These are phyloP conservation scores for Clanis bilineata DNA, from an alignment of 2,888 invertebrate species.

Conservation along the genomic window DNA sequence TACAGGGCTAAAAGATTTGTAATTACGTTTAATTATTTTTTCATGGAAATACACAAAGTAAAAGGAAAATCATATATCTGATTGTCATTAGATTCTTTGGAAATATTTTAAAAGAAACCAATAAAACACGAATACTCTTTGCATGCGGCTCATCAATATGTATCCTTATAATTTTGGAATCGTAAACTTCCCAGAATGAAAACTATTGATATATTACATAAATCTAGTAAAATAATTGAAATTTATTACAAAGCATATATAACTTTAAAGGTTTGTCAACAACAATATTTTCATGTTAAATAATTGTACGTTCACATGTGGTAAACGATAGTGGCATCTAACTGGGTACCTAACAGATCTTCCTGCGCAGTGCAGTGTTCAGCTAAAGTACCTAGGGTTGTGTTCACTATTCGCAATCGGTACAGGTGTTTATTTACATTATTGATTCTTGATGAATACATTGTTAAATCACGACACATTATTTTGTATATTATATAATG, in stretches of 20 bases:
- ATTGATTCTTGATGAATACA: not conserved
- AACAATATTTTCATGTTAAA: no score
- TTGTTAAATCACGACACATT: not conserved
- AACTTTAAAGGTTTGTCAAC: no score
- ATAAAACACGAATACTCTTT: not conserved
- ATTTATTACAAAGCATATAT: no score
- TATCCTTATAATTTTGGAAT: no score
- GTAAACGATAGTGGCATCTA: no score
- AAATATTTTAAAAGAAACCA: not conserved
- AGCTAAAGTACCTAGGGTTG: conserved; percentile 19
- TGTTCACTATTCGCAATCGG: conserved; percentile 10
- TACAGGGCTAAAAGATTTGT: conserved; percentile 37
- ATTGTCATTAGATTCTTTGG: not conserved
- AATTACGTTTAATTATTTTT: conserved; percentile 20
- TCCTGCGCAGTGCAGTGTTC: not conserved
- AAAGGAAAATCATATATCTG: not conserved
- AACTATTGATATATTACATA: no score
- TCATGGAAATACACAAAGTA: not conserved
- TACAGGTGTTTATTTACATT: not conserved
- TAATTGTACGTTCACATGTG: no score
- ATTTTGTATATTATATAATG: conserved; percentile 1
- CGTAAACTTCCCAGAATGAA: no score
- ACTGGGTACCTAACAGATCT: not conserved
- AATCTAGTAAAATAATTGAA: no score
- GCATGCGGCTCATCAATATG: not conserved